Evolutionary conservation across 2,113 vertebrate species (phyloP).

Genomic region (Hyaena hyaena): DNA sequence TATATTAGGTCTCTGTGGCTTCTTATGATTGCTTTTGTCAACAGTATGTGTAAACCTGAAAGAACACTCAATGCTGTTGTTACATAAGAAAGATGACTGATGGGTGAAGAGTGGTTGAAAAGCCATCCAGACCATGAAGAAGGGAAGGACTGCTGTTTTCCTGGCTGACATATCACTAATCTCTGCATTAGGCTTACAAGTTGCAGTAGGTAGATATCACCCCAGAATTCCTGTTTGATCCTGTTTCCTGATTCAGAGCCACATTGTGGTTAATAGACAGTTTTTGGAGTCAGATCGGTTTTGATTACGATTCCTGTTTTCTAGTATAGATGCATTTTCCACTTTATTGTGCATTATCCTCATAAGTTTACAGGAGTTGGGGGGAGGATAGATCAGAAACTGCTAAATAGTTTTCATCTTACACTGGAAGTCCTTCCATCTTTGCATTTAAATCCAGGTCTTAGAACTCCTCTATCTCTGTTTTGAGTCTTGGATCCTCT

Average conservation of each 20-base stretch:
- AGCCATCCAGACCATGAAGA: neutral
- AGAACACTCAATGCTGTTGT: neutral
- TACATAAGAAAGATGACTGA: neutral
- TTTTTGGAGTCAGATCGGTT: neutral
- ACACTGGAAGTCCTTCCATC: neutral
- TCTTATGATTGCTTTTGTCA: neutral
- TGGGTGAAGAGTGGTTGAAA: neutral
- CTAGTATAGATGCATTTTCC: neutral
- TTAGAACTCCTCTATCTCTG: neutral
- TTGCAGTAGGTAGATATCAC: neutral
- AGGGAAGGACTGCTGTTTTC: neutral
- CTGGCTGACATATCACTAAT: neutral
- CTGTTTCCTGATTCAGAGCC: neutral
- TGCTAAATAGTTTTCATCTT: neutral
- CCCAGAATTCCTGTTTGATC: neutral
- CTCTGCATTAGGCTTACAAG: neutral
- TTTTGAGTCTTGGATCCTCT: neutral
- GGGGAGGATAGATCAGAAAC: neutral
- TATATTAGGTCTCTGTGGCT: neutral
- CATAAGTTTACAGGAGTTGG: neutral
- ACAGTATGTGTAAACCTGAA: neutral
- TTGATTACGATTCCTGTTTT: neutral
- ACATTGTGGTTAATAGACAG: neutral
- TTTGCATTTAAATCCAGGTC: neutral
- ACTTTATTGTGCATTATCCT: neutral